Percentiles rank a stretch among this genome's conserved stretches.
phyloP scores from a whole-genome alignment of 2,888 invertebrate species.

The Alentia gelatinosa region DNA sequence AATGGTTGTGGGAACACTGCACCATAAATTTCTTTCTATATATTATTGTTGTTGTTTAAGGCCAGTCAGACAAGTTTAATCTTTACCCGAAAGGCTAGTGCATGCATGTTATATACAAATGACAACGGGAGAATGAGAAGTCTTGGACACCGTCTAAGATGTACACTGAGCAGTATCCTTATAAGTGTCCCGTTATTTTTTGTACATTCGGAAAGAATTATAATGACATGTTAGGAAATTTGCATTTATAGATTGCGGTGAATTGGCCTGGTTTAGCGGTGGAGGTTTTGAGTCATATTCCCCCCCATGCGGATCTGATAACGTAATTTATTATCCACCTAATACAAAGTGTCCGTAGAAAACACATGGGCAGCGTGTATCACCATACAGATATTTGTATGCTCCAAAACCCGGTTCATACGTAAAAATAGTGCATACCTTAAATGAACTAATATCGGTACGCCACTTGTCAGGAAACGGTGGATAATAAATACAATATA shows the following conservation, averaged over 20 bases:
- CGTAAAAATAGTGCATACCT: no score
- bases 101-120: background rate
- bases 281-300: no score
- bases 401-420: no score
- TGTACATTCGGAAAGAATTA: background rate
- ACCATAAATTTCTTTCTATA: background rate
- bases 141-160: background rate
- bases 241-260: background rate
- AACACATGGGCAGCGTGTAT: no score
- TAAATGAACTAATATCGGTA: no score
- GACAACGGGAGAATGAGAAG: background rate
- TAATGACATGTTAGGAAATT: background rate
- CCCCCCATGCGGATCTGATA: no score
- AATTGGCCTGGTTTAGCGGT: no score
- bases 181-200: background rate
- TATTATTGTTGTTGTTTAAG: background rate
- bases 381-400: no score
- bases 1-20: slow-evolving; percentile 29
- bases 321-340: no score
- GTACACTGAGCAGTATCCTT: background rate
- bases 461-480: no score
- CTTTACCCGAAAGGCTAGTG: background rate
- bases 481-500: no score
- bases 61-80: background rate
- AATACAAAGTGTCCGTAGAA: no score